Evolutionary conservation across 2,888 invertebrate genomes (phyloP).

Genomic region (Candidula unifasciata): DNA sequence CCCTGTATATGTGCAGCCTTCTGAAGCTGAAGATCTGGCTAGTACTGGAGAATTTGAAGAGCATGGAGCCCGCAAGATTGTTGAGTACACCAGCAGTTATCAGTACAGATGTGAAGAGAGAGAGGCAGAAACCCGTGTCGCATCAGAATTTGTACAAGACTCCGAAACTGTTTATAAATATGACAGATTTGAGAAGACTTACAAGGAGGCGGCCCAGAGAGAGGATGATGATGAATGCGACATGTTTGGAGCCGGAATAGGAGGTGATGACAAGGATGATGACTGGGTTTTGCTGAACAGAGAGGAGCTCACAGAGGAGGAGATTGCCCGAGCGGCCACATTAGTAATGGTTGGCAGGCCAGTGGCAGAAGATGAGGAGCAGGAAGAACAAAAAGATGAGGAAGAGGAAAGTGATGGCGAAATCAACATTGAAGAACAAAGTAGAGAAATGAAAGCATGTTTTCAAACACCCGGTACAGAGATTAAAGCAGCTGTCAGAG

Average conservation of each 20-base stretch:
- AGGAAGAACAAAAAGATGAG: too few species aligned
- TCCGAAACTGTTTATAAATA: neutral
- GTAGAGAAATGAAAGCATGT: neutral
- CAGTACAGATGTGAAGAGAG: neutral
- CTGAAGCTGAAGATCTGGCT: neutral
- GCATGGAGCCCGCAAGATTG: neutral
- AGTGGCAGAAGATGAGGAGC: too few species aligned
- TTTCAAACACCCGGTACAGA: neutral
- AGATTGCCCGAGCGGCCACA: conserved; percentile 41
- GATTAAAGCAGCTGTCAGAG: neutral
- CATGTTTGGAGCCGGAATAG: conserved; percentile 15
- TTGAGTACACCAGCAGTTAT: neutral
- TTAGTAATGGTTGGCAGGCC: neutral
- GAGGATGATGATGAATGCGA: too few species aligned
- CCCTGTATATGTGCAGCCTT: neutral
- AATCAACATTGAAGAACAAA: neutral
- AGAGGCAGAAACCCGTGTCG: neutral
- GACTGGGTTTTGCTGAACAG: conserved; percentile 66
- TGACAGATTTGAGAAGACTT: neutral
- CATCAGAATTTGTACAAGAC: neutral
- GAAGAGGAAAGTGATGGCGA: neutral
- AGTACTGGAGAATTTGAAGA: neutral
- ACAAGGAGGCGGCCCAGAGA: too few species aligned
- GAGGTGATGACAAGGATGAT: conserved; percentile 48
- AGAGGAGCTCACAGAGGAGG: conserved; percentile 55